Conservation (phyloP, 2,113 vertebrate species). For the Turdus rufiventris region DNA sequence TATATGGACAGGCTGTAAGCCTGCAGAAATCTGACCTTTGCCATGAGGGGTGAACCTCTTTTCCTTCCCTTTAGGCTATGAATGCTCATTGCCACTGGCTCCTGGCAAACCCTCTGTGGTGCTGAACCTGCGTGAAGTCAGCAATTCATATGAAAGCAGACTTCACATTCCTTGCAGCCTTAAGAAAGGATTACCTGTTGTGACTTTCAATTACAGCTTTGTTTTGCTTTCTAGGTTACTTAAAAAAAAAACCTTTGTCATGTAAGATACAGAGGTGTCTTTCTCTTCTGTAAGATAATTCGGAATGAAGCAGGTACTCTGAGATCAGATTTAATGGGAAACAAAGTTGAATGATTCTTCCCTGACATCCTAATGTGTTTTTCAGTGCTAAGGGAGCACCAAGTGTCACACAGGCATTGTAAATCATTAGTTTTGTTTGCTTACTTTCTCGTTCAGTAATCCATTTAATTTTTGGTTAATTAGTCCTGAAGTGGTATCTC, state of each 20-base stretch:
- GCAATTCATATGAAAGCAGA: conserved; percentile 29
- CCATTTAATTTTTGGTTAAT: not conserved
- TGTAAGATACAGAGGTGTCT: not conserved
- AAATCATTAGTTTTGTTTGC: not conserved
- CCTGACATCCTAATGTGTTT: not conserved
- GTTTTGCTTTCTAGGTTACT: not conserved
- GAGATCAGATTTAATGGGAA: not conserved
- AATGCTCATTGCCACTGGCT: conserved; percentile 18
- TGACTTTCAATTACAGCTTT: not conserved
- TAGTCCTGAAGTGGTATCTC: not conserved
- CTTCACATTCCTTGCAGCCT: not conserved
- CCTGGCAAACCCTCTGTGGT: not conserved
- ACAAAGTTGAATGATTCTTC: not conserved
- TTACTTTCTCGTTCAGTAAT: not conserved
- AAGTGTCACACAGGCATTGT: not conserved
- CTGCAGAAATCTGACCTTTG: conserved; percentile 78
- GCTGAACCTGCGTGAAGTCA: conserved; percentile 45
- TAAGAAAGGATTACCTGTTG: conserved; percentile 40
- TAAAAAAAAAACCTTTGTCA: not conserved
- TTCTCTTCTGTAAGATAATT: not conserved
- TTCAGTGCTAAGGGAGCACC: not conserved
- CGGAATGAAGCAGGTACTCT: not conserved
- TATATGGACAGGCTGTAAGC: conserved; percentile 59
- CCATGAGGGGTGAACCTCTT: conserved; percentile 66
- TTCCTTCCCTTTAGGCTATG: conserved; percentile 63